phyloP scores from a whole-genome alignment of 2,797 vertebrate genomes.

The Falco berigora region DNA sequence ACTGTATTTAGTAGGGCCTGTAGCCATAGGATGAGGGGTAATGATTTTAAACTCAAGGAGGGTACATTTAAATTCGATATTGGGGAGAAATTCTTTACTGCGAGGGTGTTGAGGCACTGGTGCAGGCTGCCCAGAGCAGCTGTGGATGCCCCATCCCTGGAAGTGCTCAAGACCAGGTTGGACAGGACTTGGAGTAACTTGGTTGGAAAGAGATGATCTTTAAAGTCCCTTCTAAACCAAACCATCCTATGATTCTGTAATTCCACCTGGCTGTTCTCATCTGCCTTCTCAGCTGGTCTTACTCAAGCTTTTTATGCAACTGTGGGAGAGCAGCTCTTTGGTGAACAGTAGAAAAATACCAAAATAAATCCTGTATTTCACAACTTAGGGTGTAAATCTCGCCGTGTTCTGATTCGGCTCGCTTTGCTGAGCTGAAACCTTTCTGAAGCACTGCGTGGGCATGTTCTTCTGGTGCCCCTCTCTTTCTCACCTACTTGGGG shows the following conservation, averaged over 20 bases:
- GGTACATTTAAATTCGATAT: too few relatives aligned
- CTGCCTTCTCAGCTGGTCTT: not conserved
- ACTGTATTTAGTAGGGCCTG: not conserved
- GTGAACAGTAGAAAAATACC: not conserved
- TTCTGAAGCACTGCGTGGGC: not conserved
- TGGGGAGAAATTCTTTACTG: too few relatives aligned
- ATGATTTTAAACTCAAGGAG: too few relatives aligned
- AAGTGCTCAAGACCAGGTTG: too few relatives aligned
- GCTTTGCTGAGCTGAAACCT: not conserved
- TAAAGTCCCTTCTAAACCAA: too few relatives aligned
- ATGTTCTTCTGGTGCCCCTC: not conserved
- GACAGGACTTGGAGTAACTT: too few relatives aligned
- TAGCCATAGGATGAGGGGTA: too few relatives aligned
- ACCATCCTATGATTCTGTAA: too few relatives aligned
- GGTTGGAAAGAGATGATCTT: too few relatives aligned
- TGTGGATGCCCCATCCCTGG: too few relatives aligned
- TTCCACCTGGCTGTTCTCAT: not conserved
- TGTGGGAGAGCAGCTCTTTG: not conserved
- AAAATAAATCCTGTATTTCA: not conserved
- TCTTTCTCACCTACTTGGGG: not conserved
- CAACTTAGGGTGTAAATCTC: not conserved
- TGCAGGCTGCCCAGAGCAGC: too few relatives aligned
- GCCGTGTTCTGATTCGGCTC: accelerated
- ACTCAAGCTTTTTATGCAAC: slow-evolving; percentile 5
- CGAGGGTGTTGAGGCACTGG: too few relatives aligned